Conservation (phyloP, 2,797 vertebrate species). For the Sciaenops ocellatus region DNA sequence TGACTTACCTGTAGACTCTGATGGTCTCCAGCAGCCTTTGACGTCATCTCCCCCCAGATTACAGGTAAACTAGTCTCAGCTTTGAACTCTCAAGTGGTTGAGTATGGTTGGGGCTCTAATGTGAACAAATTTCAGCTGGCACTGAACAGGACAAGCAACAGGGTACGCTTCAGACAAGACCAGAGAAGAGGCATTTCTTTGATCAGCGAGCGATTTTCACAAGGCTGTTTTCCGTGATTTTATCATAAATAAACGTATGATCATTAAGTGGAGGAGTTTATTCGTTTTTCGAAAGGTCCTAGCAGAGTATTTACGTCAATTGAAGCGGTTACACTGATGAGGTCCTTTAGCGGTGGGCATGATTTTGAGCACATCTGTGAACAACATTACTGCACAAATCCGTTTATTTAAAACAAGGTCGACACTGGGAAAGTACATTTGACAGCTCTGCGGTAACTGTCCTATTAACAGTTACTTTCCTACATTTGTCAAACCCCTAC, state of each 20-base stretch:
- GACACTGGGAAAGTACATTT: conserved; percentile 60
- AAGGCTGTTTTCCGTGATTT: conserved; percentile 9
- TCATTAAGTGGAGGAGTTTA: not conserved
- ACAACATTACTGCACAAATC: conserved; percentile 51
- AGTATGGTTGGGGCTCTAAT: not conserved
- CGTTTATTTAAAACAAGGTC: conserved; percentile 59
- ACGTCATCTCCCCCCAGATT: conserved; percentile 43
- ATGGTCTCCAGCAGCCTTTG: conserved; percentile 53
- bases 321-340: conserved; percentile 31
- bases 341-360: conserved; percentile 29
- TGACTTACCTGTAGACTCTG: conserved; percentile 73
- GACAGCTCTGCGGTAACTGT: conserved; percentile 46
- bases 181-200: conserved; percentile 16
- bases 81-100: conserved; percentile 18
- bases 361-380: conserved; percentile 36
- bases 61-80: conserved; percentile 30
- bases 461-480: conserved; percentile 30
- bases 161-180: conserved; percentile 32
- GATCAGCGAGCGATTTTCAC: conserved; percentile 41
- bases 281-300: not conserved
- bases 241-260: not conserved
- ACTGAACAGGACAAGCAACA: conserved; percentile 5
- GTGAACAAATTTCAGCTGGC: not conserved
- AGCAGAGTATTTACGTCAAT: not conserved
- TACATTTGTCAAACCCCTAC: conserved; percentile 31